Base-by-base conservation (phyloP, 2,113 vertebrate genomes). In the Cryptotis parvus region DNA sequence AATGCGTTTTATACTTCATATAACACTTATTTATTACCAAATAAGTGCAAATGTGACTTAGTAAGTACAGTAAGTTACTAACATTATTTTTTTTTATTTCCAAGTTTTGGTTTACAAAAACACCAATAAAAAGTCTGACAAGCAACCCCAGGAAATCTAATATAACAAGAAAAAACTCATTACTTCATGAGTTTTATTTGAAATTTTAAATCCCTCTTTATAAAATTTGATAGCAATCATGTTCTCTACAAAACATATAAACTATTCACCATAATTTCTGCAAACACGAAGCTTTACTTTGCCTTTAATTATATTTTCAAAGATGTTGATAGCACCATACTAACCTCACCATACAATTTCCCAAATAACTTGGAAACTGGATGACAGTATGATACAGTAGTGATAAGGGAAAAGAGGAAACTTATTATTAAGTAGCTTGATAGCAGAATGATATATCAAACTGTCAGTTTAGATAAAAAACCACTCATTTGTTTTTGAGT, bases 361-460 rank as follows among this genome's bases (percentile, higher is more conserved):
- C 55, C 88, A 84, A 97, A 83, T 91, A 92, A 72, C 88, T 95
- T 88, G 85, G 86, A 92, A 87, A 78, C 5, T 63, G 63, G 89
- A 66, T 94, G 39, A 31, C 72, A 92, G 63, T 58, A 41, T 2
- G 89, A 76, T 93, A 73, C 39, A 72, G 82, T n/a, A 73, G 70
- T 95, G 80, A 94, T 89, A 94, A 68, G 66, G 89, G 82, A 91
- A 95, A 84, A 88, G 87, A 87, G 68, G 74, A 61, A 94, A 69
- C 29, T 81, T 93, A 31, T 76, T 97, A 72, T 95, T 96, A 95
- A 93, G 91, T 91, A 77, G 37, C 55, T 87, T 41, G 49, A 88
- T 86, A 95, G 68, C n/a, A 84, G 35, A 97, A 96, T 94, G 97
- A 96, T 95, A 93, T 72, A 97, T 92, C 92, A 93, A 76, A 96